Base-by-base conservation (phyloP, 2,888 invertebrate genomes). In the Leucophenga maculata region DNA sequence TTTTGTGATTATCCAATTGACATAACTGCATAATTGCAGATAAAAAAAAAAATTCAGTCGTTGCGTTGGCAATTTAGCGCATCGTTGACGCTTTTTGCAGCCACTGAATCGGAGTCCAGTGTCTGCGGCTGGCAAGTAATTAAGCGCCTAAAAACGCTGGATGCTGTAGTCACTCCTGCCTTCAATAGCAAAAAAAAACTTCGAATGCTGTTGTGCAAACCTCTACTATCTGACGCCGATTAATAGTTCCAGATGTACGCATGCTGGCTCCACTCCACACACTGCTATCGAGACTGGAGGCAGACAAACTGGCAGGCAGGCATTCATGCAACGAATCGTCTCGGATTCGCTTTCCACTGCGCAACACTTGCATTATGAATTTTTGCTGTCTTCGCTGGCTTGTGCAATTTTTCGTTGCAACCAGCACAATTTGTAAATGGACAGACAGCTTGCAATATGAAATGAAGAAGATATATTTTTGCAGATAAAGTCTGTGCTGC, bases 401-500 rank as follows among this genome's bases (percentile, higher is more conserved):
- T 55, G 55, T 55, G 55, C 55, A 55, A 55, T 55, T 20, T 52
- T 9, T 16, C 13, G 22, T 22, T 55, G 55, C 22, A 55, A 55
- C 13, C 22, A 22, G 39, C 39, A 39, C 39, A 39, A 39, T 39
- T 39, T 39, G 39, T 39, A 39, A 39, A 39, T 39, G 39, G 39
- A 39, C 32, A 32, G 32, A 8, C 39, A 39, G 8, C 39, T 3
- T 39, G 39, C 55, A 55, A 55, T 22, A 22, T 55, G 18, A 11
- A 55, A 55, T 55, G 55, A 22, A 22, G 26, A 20, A 55, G 22
- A 55, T 39, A 39, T 39, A 39, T 39, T 39, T 39, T 9, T 11
- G 11, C 8, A 39, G 39, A 39, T 39, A 39, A 39, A 39, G 11
- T 39, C 39, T 39, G 11, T 39, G 8, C 39, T 39, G 8, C 11